Conservation (phyloP, 2,888 invertebrate genomes). For the Linhomoeus sp. region DNA sequence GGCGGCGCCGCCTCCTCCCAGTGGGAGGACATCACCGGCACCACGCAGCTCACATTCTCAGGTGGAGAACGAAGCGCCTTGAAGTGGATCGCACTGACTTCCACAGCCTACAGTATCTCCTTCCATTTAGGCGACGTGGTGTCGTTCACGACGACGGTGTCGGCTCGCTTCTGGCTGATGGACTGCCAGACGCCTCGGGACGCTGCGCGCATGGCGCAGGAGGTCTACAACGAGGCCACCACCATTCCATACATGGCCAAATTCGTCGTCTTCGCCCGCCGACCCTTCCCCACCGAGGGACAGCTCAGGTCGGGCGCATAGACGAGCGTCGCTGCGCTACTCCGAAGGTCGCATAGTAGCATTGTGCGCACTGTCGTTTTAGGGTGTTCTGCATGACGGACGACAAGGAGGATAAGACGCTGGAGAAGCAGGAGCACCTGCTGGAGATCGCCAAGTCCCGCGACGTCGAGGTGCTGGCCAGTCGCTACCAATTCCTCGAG, state of each 20-base stretch:
- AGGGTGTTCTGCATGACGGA: constrained; percentile 96
- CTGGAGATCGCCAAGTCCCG: constrained; percentile 90
- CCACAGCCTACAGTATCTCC: too few relatives aligned
- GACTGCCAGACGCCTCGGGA: constrained; percentile 85
- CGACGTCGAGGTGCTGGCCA: constrained; percentile 89
- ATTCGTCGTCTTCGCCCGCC: constrained; percentile 93
- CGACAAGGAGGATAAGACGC: constrained; percentile 89
- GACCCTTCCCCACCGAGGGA: constrained; percentile 73
- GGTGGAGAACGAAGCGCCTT: too few relatives aligned
- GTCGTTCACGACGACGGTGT: constrained; percentile 96
- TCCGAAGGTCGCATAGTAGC: too few relatives aligned
- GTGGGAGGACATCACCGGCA: constrained; percentile 99
- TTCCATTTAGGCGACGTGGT: constrained; percentile 54
- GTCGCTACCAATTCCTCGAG: constrained; percentile 79
- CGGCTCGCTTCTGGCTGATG: constrained; percentile 97
- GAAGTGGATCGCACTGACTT: too few relatives aligned
- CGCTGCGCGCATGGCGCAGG: constrained; percentile 95
- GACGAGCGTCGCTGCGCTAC: too few relatives aligned
- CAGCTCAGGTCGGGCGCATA: constrained; percentile 39
- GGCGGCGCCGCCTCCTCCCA: constrained; percentile 93
- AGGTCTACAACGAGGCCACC: constrained; percentile 90
- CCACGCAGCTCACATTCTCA: constrained; percentile 90
- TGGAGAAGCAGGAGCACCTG: constrained; percentile 68
- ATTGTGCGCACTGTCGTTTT: too few relatives aligned
- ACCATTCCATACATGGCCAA: constrained; percentile 99